Evolutionary conservation across 1,140 invertebrate genomes (phyloP), one percentile per base, ranked within the genome.

Genomic region (Metaphire vulgaris): DNA sequence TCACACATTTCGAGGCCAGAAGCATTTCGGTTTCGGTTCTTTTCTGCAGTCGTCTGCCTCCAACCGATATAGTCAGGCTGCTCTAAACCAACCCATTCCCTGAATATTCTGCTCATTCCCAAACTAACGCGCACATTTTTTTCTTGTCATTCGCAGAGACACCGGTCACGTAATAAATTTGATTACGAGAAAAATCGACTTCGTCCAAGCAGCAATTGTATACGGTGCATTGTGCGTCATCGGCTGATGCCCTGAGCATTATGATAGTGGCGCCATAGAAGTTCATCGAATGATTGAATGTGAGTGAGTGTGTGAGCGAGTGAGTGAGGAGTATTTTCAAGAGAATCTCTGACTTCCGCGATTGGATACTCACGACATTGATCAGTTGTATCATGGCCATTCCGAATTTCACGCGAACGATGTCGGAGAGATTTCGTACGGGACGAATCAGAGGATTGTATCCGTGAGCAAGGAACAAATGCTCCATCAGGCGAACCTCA

Each of bases 371-470:
- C 90, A 99, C 97, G 88, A 99, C 95, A 87, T 97, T 98, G 87
- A 99, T 99, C 77, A 99, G 91, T 88, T 99, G 96, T 80, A 99
- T 96, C 85, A 99, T 95, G 78, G 96, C 96, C 72, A 99, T 90
- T 78, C 95, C 95, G 87, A 99, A 99, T 83, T 92, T 89, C 77
- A 99, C 95, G 86, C 94, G 92, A 76, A 99, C 93, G 85, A 95
- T 97, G 87, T 97, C 92, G 80, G 94, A 97, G 91, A 97, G 96
- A 86, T 98, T 96, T 86, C 94, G 91, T 76, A 99, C 97, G 41
- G 98, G 98, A 82, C 98, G 90, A 85, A 99, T 98, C 69, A 99
- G 91, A 85, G 97, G 97, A 88, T 99, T 99, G 90, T 99, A 99
- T 78, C 96, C 96, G 2, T 83, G 82, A 21, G 41, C 41, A 1